Percentiles rank a stretch among this genome's conserved stretches.
These are phyloP conservation scores for Catharus bicknelli DNA, from an alignment of 2,113 vertebrate species.

Conservation along the genomic window DNA sequence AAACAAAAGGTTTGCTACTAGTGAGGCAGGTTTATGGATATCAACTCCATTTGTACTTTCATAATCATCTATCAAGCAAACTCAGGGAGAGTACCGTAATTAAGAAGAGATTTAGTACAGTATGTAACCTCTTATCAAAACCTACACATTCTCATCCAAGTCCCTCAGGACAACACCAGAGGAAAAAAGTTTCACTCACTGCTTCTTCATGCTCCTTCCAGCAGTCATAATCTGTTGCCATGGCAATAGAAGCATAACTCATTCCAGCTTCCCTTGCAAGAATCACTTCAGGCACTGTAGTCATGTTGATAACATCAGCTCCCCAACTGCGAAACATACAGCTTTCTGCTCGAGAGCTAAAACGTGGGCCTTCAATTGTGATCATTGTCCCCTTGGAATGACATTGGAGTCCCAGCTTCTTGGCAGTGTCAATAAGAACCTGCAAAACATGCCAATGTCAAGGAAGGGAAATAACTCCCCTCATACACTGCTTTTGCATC, in stretches of 20 bases:
- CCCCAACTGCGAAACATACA: constrained; percentile 93
- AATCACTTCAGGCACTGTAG: constrained; percentile 94
- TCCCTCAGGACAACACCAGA: not conserved
- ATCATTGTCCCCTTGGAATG: constrained; percentile 90
- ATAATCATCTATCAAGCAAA: not conserved
- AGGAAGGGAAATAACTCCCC: not conserved
- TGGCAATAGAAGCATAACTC: constrained; percentile 94
- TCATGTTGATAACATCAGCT: constrained; percentile 97
- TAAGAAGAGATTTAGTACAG: not conserved
- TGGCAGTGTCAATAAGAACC: constrained; percentile 88
- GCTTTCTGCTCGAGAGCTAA: constrained; percentile 93
- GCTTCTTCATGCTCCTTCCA: constrained; percentile 97
- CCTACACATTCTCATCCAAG: not conserved
- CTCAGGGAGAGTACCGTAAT: not conserved
- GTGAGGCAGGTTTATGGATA: not conserved
- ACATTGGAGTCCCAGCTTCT: constrained; percentile 87
- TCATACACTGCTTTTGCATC: not conserved
- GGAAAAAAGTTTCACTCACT: constrained; percentile 75
- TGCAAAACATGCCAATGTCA: constrained; percentile 35
- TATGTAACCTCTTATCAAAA: not conserved
- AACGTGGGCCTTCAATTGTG: constrained; percentile 92
- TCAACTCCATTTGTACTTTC: not conserved
- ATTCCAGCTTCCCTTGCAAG: constrained; percentile 94
- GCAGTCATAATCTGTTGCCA: constrained; percentile 98
- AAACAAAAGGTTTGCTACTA: not conserved